Base-by-base conservation (phyloP, 2,797 vertebrate species). In the Lerista edwardsae region DNA sequence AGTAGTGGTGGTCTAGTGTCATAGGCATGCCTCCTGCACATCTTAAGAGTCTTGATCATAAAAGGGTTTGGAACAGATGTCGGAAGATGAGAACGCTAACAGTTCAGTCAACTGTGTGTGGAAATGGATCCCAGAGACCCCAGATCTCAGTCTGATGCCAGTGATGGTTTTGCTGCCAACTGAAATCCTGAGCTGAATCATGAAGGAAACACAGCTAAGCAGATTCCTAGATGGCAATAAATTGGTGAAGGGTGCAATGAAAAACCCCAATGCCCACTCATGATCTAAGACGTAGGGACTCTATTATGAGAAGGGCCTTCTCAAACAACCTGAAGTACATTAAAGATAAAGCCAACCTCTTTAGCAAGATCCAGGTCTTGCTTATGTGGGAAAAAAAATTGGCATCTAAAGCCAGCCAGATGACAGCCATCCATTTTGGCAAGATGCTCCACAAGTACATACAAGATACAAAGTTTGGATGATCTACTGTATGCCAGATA, bases 391-490 rank as follows among this genome's bases (percentile, higher is more conserved):
- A 3, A 29, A 7, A 17, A 55, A 51, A 55, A 55, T 3, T 15
- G 51, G 51, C 51, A 55, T n/a, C 62, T 36, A 75, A 27, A 34
- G 1, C 10, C 0, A 0, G 36, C 57, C 51, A 14, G 1, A 31
- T 9, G 75, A 39, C 67, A 59, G 31, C 77, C 84, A 44, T 47
- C 29, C 72, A 57, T 0, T 65, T 57, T 67, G 1, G 3, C 29
- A 62, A 23, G 62, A 3, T 76, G 61, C 55, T 88, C 25, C 2
- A 0, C 0, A 3, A 41, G n/a, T 47, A 83, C 34, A 74, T 59
- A 86, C 75, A 73, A 19, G 36, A 29, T 1, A 29, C 1, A 0
- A 1, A 23, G 23, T 3, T 36, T 19, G 36, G 15, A 79, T 2
- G 4, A 36, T n/a, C n/a, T n/a, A n/a, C n/a, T 64, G 29, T 44